Conservation (phyloP, 2,888 invertebrate species). For the Caenorhabditis uteleia region DNA sequence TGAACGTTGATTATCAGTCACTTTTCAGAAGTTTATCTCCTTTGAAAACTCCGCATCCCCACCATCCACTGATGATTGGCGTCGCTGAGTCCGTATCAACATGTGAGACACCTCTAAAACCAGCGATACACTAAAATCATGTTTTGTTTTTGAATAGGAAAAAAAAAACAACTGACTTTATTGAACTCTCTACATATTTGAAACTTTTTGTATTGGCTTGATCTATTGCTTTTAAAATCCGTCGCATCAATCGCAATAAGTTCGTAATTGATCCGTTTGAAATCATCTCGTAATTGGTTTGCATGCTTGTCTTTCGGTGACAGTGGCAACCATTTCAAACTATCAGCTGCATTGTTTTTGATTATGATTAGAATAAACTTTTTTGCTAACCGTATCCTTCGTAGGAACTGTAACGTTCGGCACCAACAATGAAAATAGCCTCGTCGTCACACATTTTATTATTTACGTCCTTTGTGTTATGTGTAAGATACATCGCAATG, state of each 20-base stretch:
- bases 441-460: slow-evolving; percentile 83
- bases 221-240: slow-evolving; percentile 74
- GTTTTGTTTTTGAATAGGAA: no score
- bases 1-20: slow-evolving; percentile 12
- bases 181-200: no score
- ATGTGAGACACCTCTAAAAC: slow-evolving; percentile 9
- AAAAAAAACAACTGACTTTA: not conserved
- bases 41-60: slow-evolving; percentile 76
- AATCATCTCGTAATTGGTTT: slow-evolving; percentile 36
- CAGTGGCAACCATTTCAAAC: not conserved
- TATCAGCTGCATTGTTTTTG: not conserved
- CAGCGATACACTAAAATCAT: slow-evolving; percentile 5
- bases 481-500: slow-evolving; percentile 84
- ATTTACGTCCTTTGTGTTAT: no score
- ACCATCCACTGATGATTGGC: slow-evolving; percentile 86
- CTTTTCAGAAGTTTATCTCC: slow-evolving; percentile 59
- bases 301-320: not conserved
- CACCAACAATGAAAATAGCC: slow-evolving; percentile 82
- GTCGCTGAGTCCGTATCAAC: no score
- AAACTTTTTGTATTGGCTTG: no score
- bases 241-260: slow-evolving; percentile 90
- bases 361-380: not conserved
- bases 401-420: slow-evolving; percentile 75
- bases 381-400: slow-evolving; percentile 27
- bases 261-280: slow-evolving; percentile 72